Percentiles rank a stretch among this genome's conserved stretches.
phyloP scores from a whole-genome alignment of 2,797 vertebrate genomes.

The Chelidonichthys spinosus region DNA sequence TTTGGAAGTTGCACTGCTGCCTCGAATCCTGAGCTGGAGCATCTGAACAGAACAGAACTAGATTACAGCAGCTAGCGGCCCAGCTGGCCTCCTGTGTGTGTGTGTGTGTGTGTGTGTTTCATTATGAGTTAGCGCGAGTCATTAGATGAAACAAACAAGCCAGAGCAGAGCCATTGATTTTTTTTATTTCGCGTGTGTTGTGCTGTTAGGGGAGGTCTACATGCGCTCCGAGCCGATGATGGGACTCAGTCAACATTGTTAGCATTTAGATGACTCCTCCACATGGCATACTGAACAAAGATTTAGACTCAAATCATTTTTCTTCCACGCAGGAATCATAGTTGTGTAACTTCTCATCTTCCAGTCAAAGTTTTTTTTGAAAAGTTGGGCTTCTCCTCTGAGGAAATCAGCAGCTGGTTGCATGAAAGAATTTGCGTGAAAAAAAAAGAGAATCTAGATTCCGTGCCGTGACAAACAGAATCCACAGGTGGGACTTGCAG shows the following conservation, averaged over 20 bases:
- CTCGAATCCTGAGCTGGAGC: constrained; percentile 31
- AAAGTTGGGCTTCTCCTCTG: neutral
- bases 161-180: constrained; percentile 40
- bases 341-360: constrained; percentile 15
- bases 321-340: constrained; percentile 10
- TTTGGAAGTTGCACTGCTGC: constrained; percentile 46
- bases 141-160: constrained; percentile 52
- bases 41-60: constrained; percentile 37
- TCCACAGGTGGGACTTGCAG: too few species aligned
- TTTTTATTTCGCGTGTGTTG: neutral
- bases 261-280: constrained; percentile 63
- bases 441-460: too few species aligned
- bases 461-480: too few species aligned
- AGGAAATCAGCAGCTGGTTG: neutral
- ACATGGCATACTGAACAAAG: constrained; percentile 46
- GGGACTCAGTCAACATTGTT: constrained; percentile 44
- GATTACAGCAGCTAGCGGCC: constrained; percentile 19
- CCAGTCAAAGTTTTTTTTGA: neutral
- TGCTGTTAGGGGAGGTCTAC: neutral
- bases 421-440: neutral
- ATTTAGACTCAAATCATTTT: constrained; percentile 39
- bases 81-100: constrained; percentile 29
- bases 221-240: constrained; percentile 11
- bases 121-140: constrained; percentile 8
- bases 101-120: constrained; percentile 15